These are phyloP conservation scores for Deroplatys truncata DNA, from an alignment of 2,888 invertebrate species.

Conservation along the genomic window DNA sequence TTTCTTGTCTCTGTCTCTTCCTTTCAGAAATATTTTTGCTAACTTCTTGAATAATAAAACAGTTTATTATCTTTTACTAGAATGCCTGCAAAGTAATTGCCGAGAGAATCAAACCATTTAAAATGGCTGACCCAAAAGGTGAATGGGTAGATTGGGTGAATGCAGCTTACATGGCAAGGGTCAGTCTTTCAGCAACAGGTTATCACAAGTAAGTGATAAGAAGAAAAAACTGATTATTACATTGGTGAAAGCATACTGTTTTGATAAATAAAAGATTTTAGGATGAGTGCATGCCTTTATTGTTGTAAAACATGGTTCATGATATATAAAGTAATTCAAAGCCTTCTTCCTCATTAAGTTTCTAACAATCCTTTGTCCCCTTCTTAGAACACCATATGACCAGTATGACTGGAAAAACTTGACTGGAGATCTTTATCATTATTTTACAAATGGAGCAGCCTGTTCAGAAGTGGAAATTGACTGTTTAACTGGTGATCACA, in stretches of 20 bases:
- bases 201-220: constrained; percentile 55
- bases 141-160: constrained; percentile 82
- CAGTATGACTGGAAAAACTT: constrained; percentile 68
- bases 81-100: constrained; percentile 74
- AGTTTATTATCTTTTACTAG: constrained; percentile 39
- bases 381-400: constrained; percentile 61
- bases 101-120: constrained; percentile 70
- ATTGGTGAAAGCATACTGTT: neutral
- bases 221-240: neutral
- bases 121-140: constrained; percentile 67
- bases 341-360: too few species aligned
- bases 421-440: constrained; percentile 71
- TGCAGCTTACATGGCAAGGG: constrained; percentile 70
- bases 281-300: too few species aligned
- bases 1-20: neutral
- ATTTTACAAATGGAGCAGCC: constrained; percentile 82
- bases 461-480: constrained; percentile 90
- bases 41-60: neutral
- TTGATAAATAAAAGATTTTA: neutral
- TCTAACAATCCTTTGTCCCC: neutral
- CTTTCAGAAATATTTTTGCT: neutral
- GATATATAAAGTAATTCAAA: too few species aligned
- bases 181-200: constrained; percentile 78
- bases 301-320: too few species aligned
- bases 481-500: constrained; percentile 90